Conservation (phyloP, 2,113 vertebrate species). For the Saccopteryx leptura region DNA sequence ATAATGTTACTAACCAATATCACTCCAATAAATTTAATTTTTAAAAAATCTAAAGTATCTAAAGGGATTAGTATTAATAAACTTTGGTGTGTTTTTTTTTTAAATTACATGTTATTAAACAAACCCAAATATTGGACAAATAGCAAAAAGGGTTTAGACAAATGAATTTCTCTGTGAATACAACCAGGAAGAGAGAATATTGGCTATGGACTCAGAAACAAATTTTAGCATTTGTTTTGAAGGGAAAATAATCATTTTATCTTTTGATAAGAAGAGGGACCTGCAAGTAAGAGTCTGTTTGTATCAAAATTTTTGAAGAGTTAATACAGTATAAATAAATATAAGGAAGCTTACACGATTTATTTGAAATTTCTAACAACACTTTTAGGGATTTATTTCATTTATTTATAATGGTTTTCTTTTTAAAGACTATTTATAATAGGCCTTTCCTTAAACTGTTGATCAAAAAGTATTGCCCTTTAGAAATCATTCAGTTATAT, state of each 20-base stretch:
- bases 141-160: slow-evolving; percentile 9
- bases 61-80: not conserved
- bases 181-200: not conserved
- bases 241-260: slow-evolving; percentile 34
- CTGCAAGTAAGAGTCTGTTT: not conserved
- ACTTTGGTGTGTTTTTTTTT: not conserved
- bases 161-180: slow-evolving; percentile 16
- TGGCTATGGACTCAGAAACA: slow-evolving; percentile 24
- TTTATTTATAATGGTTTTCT: slow-evolving; percentile 8
- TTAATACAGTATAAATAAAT: slow-evolving; percentile 43
- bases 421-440: no score
- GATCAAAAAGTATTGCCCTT: not conserved
- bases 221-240: slow-evolving; percentile 46
- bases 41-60: not conserved
- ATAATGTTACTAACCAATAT: not conserved
- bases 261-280: slow-evolving; percentile 20
- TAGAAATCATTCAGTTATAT: not conserved
- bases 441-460: not conserved
- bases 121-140: slow-evolving; percentile 3
- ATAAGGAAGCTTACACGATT: slow-evolving; percentile 67
- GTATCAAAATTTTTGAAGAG: slow-evolving; percentile 25
- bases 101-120: not conserved
- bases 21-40: not conserved
- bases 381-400: slow-evolving; percentile 6
- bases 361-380: slow-evolving; percentile 7